Evolutionary conservation across 1,140 invertebrate genomes (phyloP).

Genomic region (Sycobia sp.): DNA sequence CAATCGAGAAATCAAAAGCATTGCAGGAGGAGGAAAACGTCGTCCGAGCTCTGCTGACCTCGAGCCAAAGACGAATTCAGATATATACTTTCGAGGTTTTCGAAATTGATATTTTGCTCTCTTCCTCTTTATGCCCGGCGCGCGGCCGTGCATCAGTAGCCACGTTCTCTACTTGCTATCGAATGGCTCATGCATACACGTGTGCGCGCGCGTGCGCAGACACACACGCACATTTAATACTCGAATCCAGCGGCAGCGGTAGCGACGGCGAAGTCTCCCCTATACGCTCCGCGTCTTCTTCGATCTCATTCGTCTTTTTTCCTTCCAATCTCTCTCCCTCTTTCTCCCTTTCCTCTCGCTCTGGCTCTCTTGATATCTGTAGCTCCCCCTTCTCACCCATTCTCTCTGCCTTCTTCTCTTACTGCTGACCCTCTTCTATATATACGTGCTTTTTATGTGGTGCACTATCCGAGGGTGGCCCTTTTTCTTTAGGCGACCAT

Average conservation of each 20-base stretch:
- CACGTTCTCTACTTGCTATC: too few relatives aligned
- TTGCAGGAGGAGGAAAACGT: conserved; percentile 13
- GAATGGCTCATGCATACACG: conserved; percentile 48
- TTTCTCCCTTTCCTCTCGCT: not conserved
- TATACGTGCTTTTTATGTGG: conserved; percentile 20
- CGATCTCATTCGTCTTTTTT: conserved; percentile 32
- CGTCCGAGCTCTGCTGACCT: conserved; percentile 8
- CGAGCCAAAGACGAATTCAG: conserved; percentile 25
- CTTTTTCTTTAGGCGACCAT: not conserved
- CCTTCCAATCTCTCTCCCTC: conserved; percentile 37
- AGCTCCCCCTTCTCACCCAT: too few relatives aligned
- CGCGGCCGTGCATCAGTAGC: conserved; percentile 7
- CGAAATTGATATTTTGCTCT: conserved; percentile 53
- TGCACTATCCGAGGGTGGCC: conserved; percentile 19
- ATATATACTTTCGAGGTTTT: conserved; percentile 46
- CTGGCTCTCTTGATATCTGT: too few relatives aligned
- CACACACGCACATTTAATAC: conserved; percentile 45
- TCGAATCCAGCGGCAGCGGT: conserved; percentile 44
- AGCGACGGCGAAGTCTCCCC: conserved; percentile 37
- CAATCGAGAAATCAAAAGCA: not conserved
- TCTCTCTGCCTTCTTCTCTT: conserved; percentile 7
- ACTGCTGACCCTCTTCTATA: conserved; percentile 1
- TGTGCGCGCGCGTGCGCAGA: too few relatives aligned
- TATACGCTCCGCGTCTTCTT: conserved; percentile 37
- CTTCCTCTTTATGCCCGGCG: conserved; percentile 42